Evolutionary conservation across 2,113 vertebrate species (phyloP).

Genomic region (Catharus minimus): DNA sequence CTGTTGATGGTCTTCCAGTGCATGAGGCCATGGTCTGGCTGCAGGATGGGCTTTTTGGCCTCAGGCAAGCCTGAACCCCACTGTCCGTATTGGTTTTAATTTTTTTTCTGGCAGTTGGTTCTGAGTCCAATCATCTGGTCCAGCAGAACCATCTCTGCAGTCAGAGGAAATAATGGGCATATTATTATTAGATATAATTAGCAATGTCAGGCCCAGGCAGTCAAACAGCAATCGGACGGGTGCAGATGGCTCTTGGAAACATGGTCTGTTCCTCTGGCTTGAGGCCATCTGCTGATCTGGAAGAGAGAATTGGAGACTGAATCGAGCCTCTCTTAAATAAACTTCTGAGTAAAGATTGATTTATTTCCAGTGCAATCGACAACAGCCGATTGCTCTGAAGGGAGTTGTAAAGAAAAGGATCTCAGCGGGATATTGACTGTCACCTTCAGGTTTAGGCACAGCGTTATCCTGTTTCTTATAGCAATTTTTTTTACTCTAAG

Average conservation of each 20-base stretch:
- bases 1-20: not conserved
- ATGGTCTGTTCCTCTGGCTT: not conserved
- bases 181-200: constrained; percentile 19
- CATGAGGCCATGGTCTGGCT: not conserved
- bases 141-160: not conserved
- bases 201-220: not conserved
- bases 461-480: not conserved
- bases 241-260: constrained; percentile 40
- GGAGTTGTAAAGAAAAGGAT: not conserved
- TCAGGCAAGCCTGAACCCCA: not conserved
- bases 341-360: not conserved
- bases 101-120: not conserved
- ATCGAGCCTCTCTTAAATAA: not conserved
- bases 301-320: not conserved
- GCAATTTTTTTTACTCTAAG: not conserved
- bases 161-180: not conserved
- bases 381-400: not conserved
- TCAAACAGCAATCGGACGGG: not conserved
- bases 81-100: not conserved
- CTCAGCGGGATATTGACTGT: not conserved
- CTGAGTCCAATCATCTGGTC: not conserved
- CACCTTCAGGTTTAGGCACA: not conserved
- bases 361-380: not conserved
- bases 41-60: not conserved
- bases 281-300: not conserved